These are phyloP conservation scores for Parazoanthus swiftii DNA, from an alignment of 92 coral and sea anemone species.

Conservation along the genomic window DNA sequence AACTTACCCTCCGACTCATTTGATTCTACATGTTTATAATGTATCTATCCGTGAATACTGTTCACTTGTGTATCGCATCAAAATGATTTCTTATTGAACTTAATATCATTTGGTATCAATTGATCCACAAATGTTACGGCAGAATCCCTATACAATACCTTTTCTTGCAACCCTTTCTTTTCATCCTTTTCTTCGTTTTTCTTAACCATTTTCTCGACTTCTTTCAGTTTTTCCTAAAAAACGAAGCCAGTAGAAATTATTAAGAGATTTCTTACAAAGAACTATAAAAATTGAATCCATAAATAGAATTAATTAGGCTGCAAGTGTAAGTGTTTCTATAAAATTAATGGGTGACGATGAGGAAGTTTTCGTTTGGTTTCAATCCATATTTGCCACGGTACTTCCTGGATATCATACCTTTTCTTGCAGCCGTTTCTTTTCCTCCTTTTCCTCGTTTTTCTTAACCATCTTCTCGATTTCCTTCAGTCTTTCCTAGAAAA, in stretches of 20 bases:
- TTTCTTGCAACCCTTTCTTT: slow-evolving; percentile 6
- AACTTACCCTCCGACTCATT: no score
- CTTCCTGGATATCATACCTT: neutral
- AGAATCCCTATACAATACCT: neutral
- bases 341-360: neutral
- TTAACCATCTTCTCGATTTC: neutral
- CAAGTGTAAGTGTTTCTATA: no score
- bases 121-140: no score
- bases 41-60: no score
- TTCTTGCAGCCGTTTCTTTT: slow-evolving; percentile 9
- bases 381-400: neutral
- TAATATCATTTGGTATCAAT: no score
- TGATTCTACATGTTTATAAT: neutral
- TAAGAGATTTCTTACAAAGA: no score
- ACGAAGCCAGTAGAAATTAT: neutral
- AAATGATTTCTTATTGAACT: no score
- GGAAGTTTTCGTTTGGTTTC: neutral
- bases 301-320: no score
- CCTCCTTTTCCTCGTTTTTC: neutral
- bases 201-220: slow-evolving; percentile 8
- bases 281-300: no score
- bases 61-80: no score
- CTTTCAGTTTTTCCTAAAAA: neutral
- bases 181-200: slow-evolving; percentile 6
- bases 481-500: neutral